These are phyloP conservation scores for Gobius niger DNA, from an alignment of 2,113 vertebrate genomes.

Conservation along the genomic window DNA sequence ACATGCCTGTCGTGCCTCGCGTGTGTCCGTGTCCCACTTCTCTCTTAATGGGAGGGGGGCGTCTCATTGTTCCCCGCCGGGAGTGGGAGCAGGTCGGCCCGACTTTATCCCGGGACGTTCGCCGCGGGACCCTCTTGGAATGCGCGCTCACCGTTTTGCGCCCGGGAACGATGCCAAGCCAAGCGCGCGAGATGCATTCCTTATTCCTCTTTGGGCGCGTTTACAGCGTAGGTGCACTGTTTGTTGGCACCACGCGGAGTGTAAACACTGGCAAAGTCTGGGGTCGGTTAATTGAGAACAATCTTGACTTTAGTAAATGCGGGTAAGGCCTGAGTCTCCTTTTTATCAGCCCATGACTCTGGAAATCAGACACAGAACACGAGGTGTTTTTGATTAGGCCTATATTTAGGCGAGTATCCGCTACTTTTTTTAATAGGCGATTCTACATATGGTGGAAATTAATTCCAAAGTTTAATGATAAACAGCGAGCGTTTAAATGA, in stretches of 20 bases:
- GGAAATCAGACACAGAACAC: too few relatives aligned
- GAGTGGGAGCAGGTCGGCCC: constrained; percentile 37
- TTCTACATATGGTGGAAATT: too few relatives aligned
- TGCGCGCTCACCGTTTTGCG: constrained; percentile 9
- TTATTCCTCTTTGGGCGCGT: constrained; percentile 40
- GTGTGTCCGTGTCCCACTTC: constrained; percentile 55
- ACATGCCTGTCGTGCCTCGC: constrained; percentile 49
- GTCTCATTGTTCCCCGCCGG: constrained; percentile 58
- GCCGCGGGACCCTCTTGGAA: constrained; percentile 36
- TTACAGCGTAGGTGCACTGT: constrained; percentile 19
- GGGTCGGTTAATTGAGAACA: neutral
- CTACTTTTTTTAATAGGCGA: too few relatives aligned
- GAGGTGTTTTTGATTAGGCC: too few relatives aligned
- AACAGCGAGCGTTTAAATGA: too few relatives aligned
- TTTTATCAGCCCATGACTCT: neutral
- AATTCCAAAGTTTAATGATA: too few relatives aligned
- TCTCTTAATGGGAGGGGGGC: constrained; percentile 36
- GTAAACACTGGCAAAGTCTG: constrained; percentile 15
- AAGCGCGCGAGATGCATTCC: constrained; percentile 4
- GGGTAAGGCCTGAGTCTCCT: neutral
- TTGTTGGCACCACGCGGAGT: constrained; percentile 12
- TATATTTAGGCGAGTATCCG: too few relatives aligned
- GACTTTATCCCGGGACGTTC: constrained; percentile 27
- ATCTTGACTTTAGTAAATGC: neutral
- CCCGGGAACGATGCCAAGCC: constrained; percentile 34